These are phyloP conservation scores for Cnemophilus loriae DNA, from an alignment of 2,113 vertebrate species.

Conservation along the genomic window DNA sequence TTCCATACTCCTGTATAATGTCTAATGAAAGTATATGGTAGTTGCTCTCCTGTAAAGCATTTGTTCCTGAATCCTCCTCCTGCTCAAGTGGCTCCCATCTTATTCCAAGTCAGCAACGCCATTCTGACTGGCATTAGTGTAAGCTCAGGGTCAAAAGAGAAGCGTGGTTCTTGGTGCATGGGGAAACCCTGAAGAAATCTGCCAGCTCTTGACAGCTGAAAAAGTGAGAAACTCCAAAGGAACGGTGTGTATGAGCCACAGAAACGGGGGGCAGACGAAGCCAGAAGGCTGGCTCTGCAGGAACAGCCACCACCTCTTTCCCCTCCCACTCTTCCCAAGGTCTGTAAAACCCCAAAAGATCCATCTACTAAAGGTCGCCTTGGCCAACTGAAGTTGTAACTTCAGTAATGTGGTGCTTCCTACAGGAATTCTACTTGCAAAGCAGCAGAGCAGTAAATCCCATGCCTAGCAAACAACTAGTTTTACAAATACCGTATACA, in stretches of 20 bases:
- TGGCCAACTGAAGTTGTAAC: neutral
- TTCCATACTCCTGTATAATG: neutral
- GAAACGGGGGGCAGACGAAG: neutral
- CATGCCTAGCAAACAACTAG: neutral
- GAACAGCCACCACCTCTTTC: neutral
- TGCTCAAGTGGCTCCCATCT: neutral
- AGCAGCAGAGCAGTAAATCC: neutral
- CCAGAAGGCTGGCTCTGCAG: neutral
- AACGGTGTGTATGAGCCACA: neutral
- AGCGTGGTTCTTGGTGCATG: fast-evolving
- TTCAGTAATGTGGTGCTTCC: neutral
- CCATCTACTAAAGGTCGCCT: neutral
- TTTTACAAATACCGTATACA: neutral
- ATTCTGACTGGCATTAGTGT: neutral
- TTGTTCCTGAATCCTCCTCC: neutral
- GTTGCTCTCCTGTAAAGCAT: neutral
- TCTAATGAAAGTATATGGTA: neutral
- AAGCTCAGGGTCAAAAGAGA: neutral
- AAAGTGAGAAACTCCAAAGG: neutral
- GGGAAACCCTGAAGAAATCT: neutral
- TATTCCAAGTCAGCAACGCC: neutral
- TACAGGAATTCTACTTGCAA: neutral
- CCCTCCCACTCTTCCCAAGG: neutral
- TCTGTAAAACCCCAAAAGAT: neutral
- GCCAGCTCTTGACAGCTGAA: neutral